Base-by-base conservation (phyloP, 2,888 invertebrate species). In the Gibbula magus region DNA sequence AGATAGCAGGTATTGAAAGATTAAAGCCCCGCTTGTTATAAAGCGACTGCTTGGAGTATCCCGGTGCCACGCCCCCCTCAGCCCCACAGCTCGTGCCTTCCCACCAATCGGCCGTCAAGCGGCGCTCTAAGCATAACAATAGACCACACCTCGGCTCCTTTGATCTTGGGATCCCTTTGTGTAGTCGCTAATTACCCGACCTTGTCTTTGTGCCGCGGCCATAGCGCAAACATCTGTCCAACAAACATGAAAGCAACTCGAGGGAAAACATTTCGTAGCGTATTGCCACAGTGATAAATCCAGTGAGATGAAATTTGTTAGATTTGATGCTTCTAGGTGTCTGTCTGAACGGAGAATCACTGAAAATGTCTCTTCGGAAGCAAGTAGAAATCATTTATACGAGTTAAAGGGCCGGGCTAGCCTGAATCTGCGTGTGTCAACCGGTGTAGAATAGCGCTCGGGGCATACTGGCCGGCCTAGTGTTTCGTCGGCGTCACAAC, bases 401-500 rank as follows among this genome's bases (percentile, higher is more conserved):
- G 45, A 35, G 39, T 20, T 45, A 45, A 67, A 76, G 52, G 79
- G 51, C 70, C 66, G 32, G 39, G 32, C 56, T 29, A 45, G 66
- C 74, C 22, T 32, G 45, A 67, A 56, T 70, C n/a, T 75, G 67
- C 35, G 39, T 79, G 61, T 54, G 79, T 51, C 67, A 76, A 79
- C 54, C 70, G n/a, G 75, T 45, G 67, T 52, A 73, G 39, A 10
- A 45, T 51, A 22, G 54, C 53, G 32, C 77, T 80, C 35, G 45
- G 73, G 70, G 76, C 52, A 54, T 51, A 73, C 67, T 77, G 74
- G 45, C 54, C 45, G 70, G 80, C 78, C 66, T 73, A 75, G 80
- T 75, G 74, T 77, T 77, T 80, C 77, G 56, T 70, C 73, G 76
- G 80, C 80, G 77, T 80, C 80, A 61, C 80, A 32, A 70, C 70